These are phyloP conservation scores for Anticlea derivata DNA, from an alignment of 2,888 invertebrate genomes.

Conservation along the genomic window DNA sequence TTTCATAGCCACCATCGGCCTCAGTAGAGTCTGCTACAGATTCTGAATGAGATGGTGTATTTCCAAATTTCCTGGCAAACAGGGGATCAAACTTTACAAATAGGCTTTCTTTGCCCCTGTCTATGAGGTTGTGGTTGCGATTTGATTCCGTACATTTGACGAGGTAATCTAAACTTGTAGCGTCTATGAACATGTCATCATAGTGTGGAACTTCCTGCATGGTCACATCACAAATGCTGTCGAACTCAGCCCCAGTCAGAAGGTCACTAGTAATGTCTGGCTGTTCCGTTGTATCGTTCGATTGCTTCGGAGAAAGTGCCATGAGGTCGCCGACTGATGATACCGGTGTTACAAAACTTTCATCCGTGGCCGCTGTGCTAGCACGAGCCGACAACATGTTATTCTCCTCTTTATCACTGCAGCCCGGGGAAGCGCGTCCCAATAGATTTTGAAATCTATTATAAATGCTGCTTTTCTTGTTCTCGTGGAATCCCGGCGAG, in stretches of 20 bases:
- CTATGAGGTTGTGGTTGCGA: conserved; percentile 57
- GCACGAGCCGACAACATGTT: conserved; percentile 58
- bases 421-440: conserved; percentile 41
- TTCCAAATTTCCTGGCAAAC: conserved; percentile 57
- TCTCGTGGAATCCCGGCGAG: conserved; percentile 46
- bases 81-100: conserved; percentile 87
- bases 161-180: conserved; percentile 82
- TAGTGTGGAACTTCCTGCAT: conserved; percentile 66
- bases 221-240: conserved; percentile 72
- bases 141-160: conserved; percentile 73
- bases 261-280: conserved; percentile 62
- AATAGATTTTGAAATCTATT: conserved; percentile 57
- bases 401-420: conserved; percentile 22
- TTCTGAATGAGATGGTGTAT: conserved; percentile 44
- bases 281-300: conserved; percentile 44
- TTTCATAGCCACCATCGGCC: conserved; percentile 73
- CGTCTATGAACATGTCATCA: conserved; percentile 81
- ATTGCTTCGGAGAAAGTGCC: conserved; percentile 64
- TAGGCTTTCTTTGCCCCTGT: conserved; percentile 84
- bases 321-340: conserved; percentile 70
- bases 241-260: conserved; percentile 68
- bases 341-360: conserved; percentile 64
- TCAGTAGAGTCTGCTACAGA: conserved; percentile 56
- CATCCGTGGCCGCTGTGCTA: conserved; percentile 57
- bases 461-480: conserved; percentile 53